Conservation (phyloP, 2,797 vertebrate species). For the Chelmon rostratus region DNA sequence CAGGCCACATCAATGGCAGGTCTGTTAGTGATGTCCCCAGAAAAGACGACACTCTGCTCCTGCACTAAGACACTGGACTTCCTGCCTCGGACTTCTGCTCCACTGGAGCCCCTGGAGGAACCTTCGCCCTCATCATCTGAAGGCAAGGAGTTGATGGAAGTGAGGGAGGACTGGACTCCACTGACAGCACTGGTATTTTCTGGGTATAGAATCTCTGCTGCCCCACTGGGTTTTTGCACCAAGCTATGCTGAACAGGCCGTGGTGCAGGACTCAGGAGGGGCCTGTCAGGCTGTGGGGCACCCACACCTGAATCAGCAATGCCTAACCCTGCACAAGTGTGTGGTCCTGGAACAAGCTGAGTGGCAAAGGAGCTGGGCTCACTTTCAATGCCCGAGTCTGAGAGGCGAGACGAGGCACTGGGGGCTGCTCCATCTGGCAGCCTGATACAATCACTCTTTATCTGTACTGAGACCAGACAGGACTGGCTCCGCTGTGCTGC, state of each 20-base stretch:
- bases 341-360: conserved; percentile 86
- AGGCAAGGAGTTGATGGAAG: conserved; percentile 97
- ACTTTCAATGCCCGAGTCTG: conserved; percentile 98
- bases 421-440: conserved; percentile 76
- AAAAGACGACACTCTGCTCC: conserved; percentile 89
- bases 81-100: conserved; percentile 67
- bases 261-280: conserved; percentile 73
- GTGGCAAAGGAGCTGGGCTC: conserved; percentile 95
- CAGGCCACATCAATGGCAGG: conserved; percentile 17
- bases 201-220: conserved; percentile 86
- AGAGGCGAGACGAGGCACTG: conserved; percentile 92
- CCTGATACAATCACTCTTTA: conserved; percentile 87
- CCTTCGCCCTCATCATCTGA: conserved; percentile 95
- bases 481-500: conserved; percentile 70
- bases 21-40: conserved; percentile 76
- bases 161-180: conserved; percentile 96
- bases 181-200: conserved; percentile 94
- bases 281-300: conserved; percentile 81
- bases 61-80: conserved; percentile 88
- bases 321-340: conserved; percentile 79
- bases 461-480: conserved; percentile 70
- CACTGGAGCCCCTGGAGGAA: conserved; percentile 85
- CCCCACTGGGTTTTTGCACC: conserved; percentile 80
- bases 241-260: conserved; percentile 81
- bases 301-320: conserved; percentile 75